phyloP scores from a whole-genome alignment of 2,113 vertebrate genomes.

The Axis porcinus region DNA sequence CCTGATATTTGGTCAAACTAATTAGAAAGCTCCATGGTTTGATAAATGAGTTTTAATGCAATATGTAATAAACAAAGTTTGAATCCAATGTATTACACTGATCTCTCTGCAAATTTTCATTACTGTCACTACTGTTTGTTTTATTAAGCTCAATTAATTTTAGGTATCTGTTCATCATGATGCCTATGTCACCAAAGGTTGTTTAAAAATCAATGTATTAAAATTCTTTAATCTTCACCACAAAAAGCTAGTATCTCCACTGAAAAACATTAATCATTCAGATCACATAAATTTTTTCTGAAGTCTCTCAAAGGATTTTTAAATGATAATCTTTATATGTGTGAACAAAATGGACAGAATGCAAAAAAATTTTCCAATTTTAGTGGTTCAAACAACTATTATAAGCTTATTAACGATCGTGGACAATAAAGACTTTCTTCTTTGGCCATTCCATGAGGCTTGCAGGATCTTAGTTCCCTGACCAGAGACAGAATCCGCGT shows the following conservation, averaged over 20 bases:
- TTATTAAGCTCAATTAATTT: slow-evolving; percentile 9
- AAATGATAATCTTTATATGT: background rate
- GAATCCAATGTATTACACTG: slow-evolving; percentile 20
- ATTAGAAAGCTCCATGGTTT: slow-evolving; percentile 9
- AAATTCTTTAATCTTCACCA: background rate
- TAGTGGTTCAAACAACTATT: background rate
- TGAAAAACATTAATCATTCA: slow-evolving; percentile 5
- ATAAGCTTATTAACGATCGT: background rate
- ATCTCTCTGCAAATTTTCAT: background rate
- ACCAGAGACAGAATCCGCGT: background rate
- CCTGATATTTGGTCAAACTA: background rate
- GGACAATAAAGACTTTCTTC: background rate
- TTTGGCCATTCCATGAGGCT: background rate
- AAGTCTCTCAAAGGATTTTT: background rate
- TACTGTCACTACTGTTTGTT: background rate
- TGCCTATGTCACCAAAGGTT: background rate
- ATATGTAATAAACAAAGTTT: slow-evolving; percentile 10
- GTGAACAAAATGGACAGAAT: slow-evolving; percentile 12
- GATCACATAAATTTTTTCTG: background rate
- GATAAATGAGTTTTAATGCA: background rate
- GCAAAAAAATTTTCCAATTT: slow-evolving; percentile 20
- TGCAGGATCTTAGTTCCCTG: background rate
- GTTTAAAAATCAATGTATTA: slow-evolving; percentile 23
- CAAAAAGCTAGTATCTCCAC: background rate
- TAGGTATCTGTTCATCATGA: background rate